Percentiles rank a stretch among this genome's conserved stretches.
phyloP scores from a whole-genome alignment of 2,888 invertebrate genomes.

The Synergus japonicus region DNA sequence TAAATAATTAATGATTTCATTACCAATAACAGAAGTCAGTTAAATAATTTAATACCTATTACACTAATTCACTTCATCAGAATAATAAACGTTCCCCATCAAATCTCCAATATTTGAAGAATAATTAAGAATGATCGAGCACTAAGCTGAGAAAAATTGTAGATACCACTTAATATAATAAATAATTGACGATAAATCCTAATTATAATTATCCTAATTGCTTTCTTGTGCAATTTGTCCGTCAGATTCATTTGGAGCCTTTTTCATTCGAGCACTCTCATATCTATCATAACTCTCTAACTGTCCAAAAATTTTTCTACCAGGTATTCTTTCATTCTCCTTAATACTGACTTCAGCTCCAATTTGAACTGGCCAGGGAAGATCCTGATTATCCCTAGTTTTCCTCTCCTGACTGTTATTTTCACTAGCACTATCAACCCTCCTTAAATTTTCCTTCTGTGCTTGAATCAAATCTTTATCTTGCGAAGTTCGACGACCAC shows the following conservation, averaged over 20 bases:
- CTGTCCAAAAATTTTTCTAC: slow-evolving; percentile 71
- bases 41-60: background rate
- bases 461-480: slow-evolving; percentile 59
- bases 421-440: slow-evolving; percentile 47
- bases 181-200: background rate
- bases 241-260: slow-evolving; percentile 48
- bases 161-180: background rate
- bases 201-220: slow-evolving; percentile 38
- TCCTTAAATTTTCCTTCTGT: slow-evolving; percentile 55
- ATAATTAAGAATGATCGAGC: background rate
- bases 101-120: background rate
- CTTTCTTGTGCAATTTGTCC: slow-evolving; percentile 53
- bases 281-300: slow-evolving; percentile 67
- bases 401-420: slow-evolving; percentile 47
- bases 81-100: background rate
- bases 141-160: background rate
- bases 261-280: slow-evolving; percentile 58
- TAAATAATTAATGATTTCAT: no score
- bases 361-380: slow-evolving; percentile 72
- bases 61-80: background rate
- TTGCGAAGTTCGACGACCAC: slow-evolving; percentile 52
- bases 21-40: background rate
- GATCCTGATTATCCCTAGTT: slow-evolving; percentile 53
- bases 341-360: slow-evolving; percentile 73
- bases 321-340: slow-evolving; percentile 70